Base-by-base conservation (phyloP, 2,888 invertebrate genomes). In the Drosophila phalerata region DNA sequence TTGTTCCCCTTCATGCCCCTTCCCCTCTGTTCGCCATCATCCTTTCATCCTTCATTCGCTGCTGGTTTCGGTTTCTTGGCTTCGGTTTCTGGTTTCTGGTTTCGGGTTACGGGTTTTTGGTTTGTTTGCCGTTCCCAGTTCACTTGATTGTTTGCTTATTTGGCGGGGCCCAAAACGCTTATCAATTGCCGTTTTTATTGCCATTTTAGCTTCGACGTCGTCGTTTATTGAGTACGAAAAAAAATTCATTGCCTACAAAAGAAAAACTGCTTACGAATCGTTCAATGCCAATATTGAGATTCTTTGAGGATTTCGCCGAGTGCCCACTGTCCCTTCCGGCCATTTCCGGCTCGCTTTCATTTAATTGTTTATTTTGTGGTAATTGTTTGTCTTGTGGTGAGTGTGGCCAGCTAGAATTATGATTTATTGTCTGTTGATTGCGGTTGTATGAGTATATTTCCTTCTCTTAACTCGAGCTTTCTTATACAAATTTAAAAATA, bases 171-270 rank as follows among this genome's bases (percentile, higher is more conserved):
- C 70, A 49, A 53, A 51, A 22, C 65, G 87, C 79, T 86, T 89
- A 89, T 86, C 89, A 86, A 87, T 86, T 86, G 86, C 88, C 75
- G 75, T 73, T 83, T 89, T 86, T 86, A 89, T 86, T 89, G 86
- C 75, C 85, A 74, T 87, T 82, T 89, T 72, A 65, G 72, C 89
- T 71, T 71, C 73, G 57, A 72, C 69, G 56, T 56, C 45, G 64
- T 60, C 73, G 66, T 71, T 78, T 84, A 88, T 85, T 81, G 84
- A 79, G 88, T 77, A 77, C 40, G 42, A 57, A 43, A 62, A 72
- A 76, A 81, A 83, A 22, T 61, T 77, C 75, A 77, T 80, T 74
- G 78, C 74, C 74, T 73, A 57, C 69, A 57, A 6, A 17, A 49
- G n/a, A 28, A 49, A 84, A 83, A 81, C 51, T 81, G 73, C 67